phyloP scores from a whole-genome alignment of 2,113 vertebrate genomes.

The Corvus cornix region DNA sequence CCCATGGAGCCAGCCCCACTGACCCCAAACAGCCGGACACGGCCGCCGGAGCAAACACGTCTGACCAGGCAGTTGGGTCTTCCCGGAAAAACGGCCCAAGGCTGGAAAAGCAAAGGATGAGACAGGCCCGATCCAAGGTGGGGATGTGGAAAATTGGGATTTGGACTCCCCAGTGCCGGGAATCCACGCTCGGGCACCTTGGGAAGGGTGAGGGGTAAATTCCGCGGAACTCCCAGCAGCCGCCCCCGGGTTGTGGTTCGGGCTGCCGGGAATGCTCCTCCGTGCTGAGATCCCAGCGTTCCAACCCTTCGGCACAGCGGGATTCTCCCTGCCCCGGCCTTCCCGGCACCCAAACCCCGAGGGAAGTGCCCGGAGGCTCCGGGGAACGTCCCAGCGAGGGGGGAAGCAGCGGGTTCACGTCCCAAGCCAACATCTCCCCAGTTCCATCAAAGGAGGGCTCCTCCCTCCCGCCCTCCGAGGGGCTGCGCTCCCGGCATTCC shows the following conservation, averaged over 20 bases:
- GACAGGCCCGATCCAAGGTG: background rate
- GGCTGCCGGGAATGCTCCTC: no score
- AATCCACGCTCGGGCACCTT: background rate
- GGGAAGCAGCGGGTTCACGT: no score
- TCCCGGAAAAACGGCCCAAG: background rate
- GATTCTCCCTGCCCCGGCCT: background rate
- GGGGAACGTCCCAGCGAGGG: background rate
- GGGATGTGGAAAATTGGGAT: background rate
- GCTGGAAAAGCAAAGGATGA: background rate
- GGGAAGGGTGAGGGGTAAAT: background rate
- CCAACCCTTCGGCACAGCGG: background rate
- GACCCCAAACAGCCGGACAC: no score
- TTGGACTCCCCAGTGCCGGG: background rate
- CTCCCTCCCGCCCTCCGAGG: background rate
- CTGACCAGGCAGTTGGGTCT: background rate
- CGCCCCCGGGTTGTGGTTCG: no score
- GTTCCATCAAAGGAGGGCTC: accelerated
- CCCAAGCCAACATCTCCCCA: no score
- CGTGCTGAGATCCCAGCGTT: background rate
- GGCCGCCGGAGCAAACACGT: no score
- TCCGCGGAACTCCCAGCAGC: background rate
- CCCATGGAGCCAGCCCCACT: no score
- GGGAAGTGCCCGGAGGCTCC: background rate
- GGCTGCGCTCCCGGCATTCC: background rate
- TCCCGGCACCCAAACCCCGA: background rate